Evolutionary conservation across 2,888 invertebrate species (phyloP), one percentile per base, ranked within the genome.

Genomic region (Microctonus aethiopoides): DNA sequence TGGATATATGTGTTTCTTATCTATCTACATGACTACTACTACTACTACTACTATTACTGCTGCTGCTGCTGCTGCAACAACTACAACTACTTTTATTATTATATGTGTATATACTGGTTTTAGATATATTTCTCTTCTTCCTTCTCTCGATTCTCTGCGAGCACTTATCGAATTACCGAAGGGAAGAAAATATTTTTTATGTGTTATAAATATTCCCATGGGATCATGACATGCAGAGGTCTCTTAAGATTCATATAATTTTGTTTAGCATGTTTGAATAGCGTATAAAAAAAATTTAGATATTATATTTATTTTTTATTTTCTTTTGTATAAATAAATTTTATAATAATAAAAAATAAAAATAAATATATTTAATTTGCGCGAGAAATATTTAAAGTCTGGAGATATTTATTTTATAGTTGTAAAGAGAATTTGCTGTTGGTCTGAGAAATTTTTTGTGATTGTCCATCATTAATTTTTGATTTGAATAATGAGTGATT

Each of bases 201-300:
- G 16, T 16, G 24, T 46, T 62, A 29, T 34, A 59, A 46, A 56
- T 56, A 56, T 65, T 65, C 65, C 65, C 65, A 65, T 39, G 56
- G 39, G 65, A 65, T 57, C 65, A 36, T 22, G 36, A 65, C 34
- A 52, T 11, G 56, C 34, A 52, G 16, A 13, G 36, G 20, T 46
- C 34, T 41, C 82, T 82, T 54, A 24, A 26, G 24, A 26, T 54
- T 26, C 22, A 56, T 66, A 46, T 46, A 46, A 46, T 46, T 46
- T 46, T 16, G 46, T 46, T 16, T 46, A 16, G 16, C 16, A 46
- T 16, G 16, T 16, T 46, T 16, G 46, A 16, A 46, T 16, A 46
- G 46, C 39, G 39, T 7, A 46, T 3, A 36, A 9, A 46, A 46
- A 6, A 46, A 6, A 20, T 36, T 39, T 9, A 62, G 41, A 29